Conservation (phyloP, 2,888 invertebrate species). For the Operophtera brumata region DNA sequence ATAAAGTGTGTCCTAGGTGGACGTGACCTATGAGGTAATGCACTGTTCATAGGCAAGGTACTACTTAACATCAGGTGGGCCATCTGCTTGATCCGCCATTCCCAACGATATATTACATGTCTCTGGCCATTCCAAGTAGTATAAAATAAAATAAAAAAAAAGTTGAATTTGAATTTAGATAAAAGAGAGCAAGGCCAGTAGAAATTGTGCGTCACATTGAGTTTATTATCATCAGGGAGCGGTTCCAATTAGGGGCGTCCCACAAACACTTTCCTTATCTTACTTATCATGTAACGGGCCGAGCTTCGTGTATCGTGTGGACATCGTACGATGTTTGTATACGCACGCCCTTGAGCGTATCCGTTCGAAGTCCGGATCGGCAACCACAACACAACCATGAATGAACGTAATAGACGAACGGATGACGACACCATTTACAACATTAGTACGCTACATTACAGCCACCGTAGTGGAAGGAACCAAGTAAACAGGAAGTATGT, state of each 20-base stretch:
- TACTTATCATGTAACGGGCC: conserved; percentile 5
- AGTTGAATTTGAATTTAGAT: not conserved
- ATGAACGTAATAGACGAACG: conserved; percentile 39
- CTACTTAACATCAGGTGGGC: too few relatives aligned
- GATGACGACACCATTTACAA: conserved; percentile 33
- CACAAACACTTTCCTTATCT: conserved; percentile 23
- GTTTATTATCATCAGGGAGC: conserved; percentile 6
- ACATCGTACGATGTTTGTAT: conserved; percentile 35
- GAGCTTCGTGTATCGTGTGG: conserved; percentile 14
- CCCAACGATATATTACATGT: too few relatives aligned
- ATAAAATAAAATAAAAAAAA: too few relatives aligned
- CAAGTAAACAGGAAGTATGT: conserved; percentile 48
- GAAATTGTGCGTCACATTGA: conserved; percentile 5
- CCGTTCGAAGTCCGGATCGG: conserved; percentile 37
- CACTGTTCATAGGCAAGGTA: too few relatives aligned
- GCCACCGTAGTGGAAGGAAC: conserved; percentile 24
- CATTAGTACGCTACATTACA: not conserved
- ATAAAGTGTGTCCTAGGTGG: too few relatives aligned
- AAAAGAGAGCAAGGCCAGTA: conserved; percentile 16
- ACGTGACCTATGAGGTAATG: too few relatives aligned
- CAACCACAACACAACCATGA: conserved; percentile 39
- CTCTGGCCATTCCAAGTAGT: too few relatives aligned
- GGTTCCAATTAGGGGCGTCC: conserved; percentile 18
- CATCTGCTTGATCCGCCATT: too few relatives aligned
- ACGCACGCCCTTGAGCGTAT: conserved; percentile 65